Base-by-base conservation (phyloP, 2,113 vertebrate species). In the Ceratotherium simum region DNA sequence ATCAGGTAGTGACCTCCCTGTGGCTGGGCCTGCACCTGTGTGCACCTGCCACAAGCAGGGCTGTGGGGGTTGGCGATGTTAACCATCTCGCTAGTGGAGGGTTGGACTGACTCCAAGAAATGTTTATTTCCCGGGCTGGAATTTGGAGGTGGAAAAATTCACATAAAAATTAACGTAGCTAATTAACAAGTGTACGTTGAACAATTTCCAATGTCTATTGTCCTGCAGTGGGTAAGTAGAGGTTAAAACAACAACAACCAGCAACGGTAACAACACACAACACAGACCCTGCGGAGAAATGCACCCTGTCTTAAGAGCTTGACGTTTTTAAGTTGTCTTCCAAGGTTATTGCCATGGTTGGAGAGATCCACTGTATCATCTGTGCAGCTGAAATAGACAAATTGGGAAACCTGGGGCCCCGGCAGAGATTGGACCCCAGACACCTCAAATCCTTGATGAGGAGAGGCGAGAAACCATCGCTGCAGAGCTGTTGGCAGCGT, bases 251-350 rank as follows among this genome's bases (percentile, higher is more conserved):
- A 14, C 14, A 31, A 3, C 11, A 23, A 9, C n/a, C 0, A 3
- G 3, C 4, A 0, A 3, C 0, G 0, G 8, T 2, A 3, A 9
- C 36, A 39, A 1, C 81, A 51, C 9, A 29, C 0, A 8, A 9
- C 65, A 4, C 14, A 17, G 12, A 1, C 27, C 64, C 56, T n/a
- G 67, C 83, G 5, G 51, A 11, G 33, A 25, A 0, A 8, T 6
- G 46, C 20, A 1, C 48, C 36, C 75, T 79, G 85, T 51, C 51
- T 31, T 18, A 10, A 54, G 67, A 21, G 18, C 18, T 0, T 8
- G 42, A 8, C 3, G 0, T 21, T 42, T 70, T 17, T 25, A 39
- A 8, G 5, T 8, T 17, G 48, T 76, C 31, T 29, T 81, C 72
- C 23, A 0, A n/a, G 60, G 36, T 12, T 1, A 5, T 36, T 13